A percentile compares a stretch with the other conserved stretches of the same genome.
phyloP scores from a whole-genome alignment of 2,888 invertebrate species.

The Cantharis flavilabris region DNA sequence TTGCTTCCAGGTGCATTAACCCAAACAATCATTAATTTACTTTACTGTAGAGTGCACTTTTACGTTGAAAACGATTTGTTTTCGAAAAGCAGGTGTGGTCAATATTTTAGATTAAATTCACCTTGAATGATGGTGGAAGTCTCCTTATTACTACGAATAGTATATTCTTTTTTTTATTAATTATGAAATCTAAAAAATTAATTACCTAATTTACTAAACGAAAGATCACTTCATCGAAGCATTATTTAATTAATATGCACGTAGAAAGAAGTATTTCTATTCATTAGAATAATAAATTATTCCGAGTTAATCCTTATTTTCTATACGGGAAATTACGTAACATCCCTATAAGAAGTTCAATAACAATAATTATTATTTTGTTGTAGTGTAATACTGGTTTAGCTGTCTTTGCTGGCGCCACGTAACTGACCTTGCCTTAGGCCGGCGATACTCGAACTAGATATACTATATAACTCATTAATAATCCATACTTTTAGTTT shows the following conservation, averaged over 20 bases:
- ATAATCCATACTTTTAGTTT: constrained; percentile 25
- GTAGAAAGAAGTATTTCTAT: neutral
- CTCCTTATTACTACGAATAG: neutral
- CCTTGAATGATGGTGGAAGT: neutral
- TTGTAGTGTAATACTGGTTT: constrained; percentile 30
- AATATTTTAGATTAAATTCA: neutral
- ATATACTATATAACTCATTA: constrained; percentile 25
- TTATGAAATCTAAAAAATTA: neutral
- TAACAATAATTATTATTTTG: constrained; percentile 17
- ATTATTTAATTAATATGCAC: neutral
- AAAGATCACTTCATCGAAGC: neutral
- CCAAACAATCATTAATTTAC: neutral
- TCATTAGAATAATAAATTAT: neutral
- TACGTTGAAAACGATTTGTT: neutral
- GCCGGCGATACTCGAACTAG: constrained; percentile 32
- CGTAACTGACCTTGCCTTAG: constrained; percentile 33
- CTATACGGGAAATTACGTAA: neutral
- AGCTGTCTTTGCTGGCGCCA: constrained; percentile 31
- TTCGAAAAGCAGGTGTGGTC: neutral
- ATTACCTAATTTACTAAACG: neutral
- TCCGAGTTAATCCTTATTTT: neutral
- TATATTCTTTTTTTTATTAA: neutral
- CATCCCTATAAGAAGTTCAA: constrained; percentile 5
- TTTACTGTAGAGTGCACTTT: neutral
- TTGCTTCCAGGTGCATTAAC: neutral